Evolutionary conservation across 2,113 vertebrate species (phyloP).

Genomic region (Cochlearius cochlearius): DNA sequence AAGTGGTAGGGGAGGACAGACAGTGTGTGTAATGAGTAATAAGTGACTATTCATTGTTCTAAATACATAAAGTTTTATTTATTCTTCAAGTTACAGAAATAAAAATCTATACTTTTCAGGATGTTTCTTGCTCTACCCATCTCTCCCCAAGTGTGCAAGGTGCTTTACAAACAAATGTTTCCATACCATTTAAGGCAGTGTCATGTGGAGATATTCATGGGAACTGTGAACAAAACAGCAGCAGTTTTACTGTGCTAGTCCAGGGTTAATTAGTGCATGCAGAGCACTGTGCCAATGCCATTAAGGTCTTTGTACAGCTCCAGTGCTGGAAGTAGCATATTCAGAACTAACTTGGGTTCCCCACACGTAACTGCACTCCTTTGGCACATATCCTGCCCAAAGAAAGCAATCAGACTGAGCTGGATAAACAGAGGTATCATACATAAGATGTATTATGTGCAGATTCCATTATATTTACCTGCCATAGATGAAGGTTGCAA

Average conservation of each 20-base stretch:
- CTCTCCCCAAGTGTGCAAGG: background rate
- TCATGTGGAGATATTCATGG: background rate
- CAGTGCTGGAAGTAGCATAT: background rate
- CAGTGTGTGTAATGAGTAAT: background rate
- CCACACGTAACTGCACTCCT: background rate
- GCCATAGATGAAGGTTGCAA: background rate
- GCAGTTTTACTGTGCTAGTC: background rate
- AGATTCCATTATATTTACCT: background rate
- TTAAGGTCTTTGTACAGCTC: background rate
- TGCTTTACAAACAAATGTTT: background rate
- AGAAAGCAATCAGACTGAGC: background rate
- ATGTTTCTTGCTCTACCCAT: background rate
- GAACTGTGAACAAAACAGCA: background rate
- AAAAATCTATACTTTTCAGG: background rate
- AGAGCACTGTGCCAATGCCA: background rate
- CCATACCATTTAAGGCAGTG: background rate
- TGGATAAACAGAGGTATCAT: background rate
- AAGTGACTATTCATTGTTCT: background rate
- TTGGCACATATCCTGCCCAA: background rate
- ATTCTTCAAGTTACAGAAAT: background rate
- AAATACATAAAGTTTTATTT: background rate
- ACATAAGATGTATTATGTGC: background rate
- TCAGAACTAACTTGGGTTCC: background rate
- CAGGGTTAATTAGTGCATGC: slow-evolving; percentile 27
- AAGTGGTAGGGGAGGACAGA: background rate